Percentiles rank a stretch among this genome's conserved stretches.
phyloP scores from a whole-genome alignment of 2,888 invertebrate genomes.

The Venusia cambrica region DNA sequence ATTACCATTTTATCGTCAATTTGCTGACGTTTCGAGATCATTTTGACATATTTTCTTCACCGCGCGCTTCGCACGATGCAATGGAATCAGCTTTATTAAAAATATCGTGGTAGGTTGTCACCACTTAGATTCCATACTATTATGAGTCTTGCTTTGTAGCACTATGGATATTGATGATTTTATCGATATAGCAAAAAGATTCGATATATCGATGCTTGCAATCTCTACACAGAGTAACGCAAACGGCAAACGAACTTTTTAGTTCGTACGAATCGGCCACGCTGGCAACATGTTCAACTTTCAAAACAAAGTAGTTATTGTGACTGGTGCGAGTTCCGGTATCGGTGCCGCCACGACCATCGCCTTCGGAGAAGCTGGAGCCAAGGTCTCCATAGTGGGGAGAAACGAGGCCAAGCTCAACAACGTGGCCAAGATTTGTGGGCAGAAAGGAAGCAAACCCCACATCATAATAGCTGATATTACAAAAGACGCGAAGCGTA shows the following conservation, averaged over 20 bases:
- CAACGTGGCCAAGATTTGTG: constrained; percentile 58
- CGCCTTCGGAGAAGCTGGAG: constrained; percentile 81
- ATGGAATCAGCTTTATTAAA: too few relatives aligned
- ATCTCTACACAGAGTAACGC: constrained; percentile 2
- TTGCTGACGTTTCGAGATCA: too few relatives aligned
- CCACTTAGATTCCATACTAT: too few relatives aligned
- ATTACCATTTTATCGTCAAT: too few relatives aligned
- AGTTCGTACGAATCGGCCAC: constrained; percentile 4
- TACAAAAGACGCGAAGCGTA: constrained; percentile 21
- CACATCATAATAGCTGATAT: constrained; percentile 25
- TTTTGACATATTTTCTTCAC: too few relatives aligned
- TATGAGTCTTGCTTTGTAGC: too few relatives aligned
- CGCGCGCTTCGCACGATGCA: too few relatives aligned
- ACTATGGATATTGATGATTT: too few relatives aligned
- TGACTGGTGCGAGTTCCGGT: constrained; percentile 84
- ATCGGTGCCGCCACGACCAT: constrained; percentile 83
- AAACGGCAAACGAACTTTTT: not conserved
- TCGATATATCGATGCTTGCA: too few relatives aligned
- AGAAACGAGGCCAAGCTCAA: constrained; percentile 83
- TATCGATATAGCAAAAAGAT: too few relatives aligned
- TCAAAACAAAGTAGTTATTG: constrained; percentile 60
- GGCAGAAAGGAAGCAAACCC: constrained; percentile 20
- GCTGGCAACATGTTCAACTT: constrained; percentile 14
- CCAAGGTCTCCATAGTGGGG: constrained; percentile 79
- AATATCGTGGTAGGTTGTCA: too few relatives aligned